These are phyloP conservation scores for Neogobius melanostomus DNA, from an alignment of 2,113 vertebrate species.

Conservation along the genomic window DNA sequence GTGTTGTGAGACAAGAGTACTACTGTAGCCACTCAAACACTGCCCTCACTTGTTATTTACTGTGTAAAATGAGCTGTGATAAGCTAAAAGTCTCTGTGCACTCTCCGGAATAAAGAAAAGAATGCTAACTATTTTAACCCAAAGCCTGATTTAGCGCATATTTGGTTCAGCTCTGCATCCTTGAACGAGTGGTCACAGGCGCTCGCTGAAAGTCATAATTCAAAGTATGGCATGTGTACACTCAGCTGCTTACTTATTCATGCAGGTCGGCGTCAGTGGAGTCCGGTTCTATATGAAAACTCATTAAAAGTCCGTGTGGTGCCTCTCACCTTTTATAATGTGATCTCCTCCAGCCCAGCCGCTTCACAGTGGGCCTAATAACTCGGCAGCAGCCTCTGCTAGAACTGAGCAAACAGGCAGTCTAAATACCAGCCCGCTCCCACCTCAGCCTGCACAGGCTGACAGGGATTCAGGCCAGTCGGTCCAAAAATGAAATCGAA, in stretches of 20 bases:
- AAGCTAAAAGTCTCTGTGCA: too few species aligned
- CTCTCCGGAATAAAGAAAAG: not conserved
- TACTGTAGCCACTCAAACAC: too few species aligned
- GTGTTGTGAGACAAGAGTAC: too few species aligned
- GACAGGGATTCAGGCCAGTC: not conserved
- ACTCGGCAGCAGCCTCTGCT: conserved; percentile 14
- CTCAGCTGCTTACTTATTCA: not conserved
- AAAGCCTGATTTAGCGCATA: not conserved
- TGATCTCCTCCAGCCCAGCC: not conserved
- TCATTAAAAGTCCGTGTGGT: conserved; percentile 21
- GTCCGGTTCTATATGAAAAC: conserved; percentile 10
- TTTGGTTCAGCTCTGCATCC: not conserved
- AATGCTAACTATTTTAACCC: not conserved
- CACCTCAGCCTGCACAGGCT: conserved; percentile 15
- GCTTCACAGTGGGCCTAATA: not conserved
- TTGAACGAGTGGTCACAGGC: not conserved
- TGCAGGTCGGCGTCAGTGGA: conserved; percentile 11
- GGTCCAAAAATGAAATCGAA: too few species aligned
- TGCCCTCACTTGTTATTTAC: too few species aligned
- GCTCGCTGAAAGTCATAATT: not conserved
- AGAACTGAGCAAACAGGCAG: conserved; percentile 32
- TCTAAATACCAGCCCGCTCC: conserved; percentile 35
- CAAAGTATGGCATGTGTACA: not conserved
- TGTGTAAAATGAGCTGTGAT: too few species aligned
- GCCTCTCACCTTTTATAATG: conserved; percentile 18